Conservation (phyloP, 1,140 invertebrate genomes). For the Procambarus virginalis region DNA sequence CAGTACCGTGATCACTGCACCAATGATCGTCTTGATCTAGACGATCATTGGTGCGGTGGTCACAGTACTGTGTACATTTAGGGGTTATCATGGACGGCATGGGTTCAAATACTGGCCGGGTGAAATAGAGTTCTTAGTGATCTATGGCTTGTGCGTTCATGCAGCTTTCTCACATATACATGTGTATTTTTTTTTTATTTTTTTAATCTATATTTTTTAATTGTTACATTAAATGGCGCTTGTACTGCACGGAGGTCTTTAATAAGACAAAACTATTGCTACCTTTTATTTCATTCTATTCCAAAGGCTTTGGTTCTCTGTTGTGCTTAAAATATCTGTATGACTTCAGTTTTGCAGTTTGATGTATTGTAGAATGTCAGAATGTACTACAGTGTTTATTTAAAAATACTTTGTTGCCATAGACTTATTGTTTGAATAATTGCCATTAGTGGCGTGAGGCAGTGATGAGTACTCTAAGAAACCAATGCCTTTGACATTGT, state of each 20-base stretch:
- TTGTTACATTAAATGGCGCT: background rate
- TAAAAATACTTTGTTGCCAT: background rate
- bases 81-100: no score
- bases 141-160: no score
- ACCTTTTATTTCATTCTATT: background rate
- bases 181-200: no score
- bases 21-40: no score
- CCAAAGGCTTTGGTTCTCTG: constrained; percentile 9
- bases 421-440: background rate
- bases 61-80: no score
- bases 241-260: background rate
- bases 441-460: background rate
- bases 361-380: background rate
- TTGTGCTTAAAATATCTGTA: background rate
- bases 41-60: no score
- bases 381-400: background rate
- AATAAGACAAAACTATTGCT: background rate
- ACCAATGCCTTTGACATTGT: background rate
- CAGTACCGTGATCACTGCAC: no score
- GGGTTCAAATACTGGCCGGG: no score
- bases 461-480: background rate
- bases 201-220: background rate
- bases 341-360: background rate
- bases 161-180: no score
- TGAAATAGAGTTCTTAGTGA: no score